phyloP scores from a whole-genome alignment of 2,797 vertebrate species.

The Nasua narica region DNA sequence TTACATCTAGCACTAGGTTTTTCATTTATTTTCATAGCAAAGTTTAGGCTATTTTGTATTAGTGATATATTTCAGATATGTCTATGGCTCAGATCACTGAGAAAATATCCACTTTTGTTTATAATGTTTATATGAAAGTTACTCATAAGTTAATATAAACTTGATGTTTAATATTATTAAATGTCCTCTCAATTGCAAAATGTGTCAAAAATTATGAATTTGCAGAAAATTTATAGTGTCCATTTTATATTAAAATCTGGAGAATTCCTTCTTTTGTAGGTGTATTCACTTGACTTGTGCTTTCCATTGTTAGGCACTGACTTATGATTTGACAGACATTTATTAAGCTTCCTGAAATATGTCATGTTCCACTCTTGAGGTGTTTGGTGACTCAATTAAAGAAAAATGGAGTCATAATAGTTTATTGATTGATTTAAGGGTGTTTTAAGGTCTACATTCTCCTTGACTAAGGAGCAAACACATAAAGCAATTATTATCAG shows the following conservation, averaged over 20 bases:
- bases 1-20: background rate
- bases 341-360: background rate
- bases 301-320: background rate
- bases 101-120: background rate
- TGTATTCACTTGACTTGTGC: background rate
- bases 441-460: background rate
- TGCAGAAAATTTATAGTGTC: background rate
- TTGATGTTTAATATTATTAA: slow-evolving; percentile 10
- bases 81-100: background rate
- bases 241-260: background rate
- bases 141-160: background rate
- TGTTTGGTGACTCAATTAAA: slow-evolving; percentile 28
- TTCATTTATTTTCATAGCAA: slow-evolving; percentile 31
- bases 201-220: background rate
- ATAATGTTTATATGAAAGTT: background rate
- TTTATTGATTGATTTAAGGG: background rate
- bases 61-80: background rate
- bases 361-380: background rate
- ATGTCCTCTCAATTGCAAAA: background rate
- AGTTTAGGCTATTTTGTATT: background rate
- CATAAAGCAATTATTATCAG: background rate
- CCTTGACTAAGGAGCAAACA: background rate
- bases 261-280: background rate
- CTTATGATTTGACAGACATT: background rate
- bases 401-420: background rate